A percentile compares a stretch with the other conserved stretches of the same genome.
These are phyloP conservation scores for Aphidoletes aphidimyza DNA, from an alignment of 2,888 invertebrate species.

Conservation along the genomic window DNA sequence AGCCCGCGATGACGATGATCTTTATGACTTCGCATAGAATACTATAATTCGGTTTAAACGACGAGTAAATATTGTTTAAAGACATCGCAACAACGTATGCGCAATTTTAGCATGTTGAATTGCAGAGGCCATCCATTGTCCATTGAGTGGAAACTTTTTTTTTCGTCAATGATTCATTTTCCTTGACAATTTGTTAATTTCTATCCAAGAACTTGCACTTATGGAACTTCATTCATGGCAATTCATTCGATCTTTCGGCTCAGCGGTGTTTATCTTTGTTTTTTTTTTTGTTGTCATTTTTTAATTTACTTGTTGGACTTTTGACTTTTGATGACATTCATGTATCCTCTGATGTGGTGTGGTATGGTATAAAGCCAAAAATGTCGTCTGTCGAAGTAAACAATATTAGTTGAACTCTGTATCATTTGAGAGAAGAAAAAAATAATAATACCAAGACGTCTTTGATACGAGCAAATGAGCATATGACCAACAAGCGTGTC, in stretches of 20 bases:
- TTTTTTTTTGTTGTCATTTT: too few species aligned
- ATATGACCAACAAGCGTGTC: neutral
- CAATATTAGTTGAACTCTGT: constrained; percentile 20
- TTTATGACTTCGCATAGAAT: constrained; percentile 45
- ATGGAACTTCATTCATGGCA: constrained; percentile 9
- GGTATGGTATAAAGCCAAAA: too few species aligned
- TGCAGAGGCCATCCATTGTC: neutral
- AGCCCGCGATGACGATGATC: neutral
- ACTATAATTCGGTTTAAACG: neutral
- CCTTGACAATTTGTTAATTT: constrained; percentile 44
- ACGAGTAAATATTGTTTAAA: too few species aligned
- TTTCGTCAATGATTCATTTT: constrained; percentile 40
- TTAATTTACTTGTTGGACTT: too few species aligned
- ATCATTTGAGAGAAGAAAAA: neutral
- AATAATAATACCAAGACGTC: too few species aligned
- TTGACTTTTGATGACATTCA: too few species aligned
- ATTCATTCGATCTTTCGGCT: neutral
- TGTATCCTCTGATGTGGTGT: too few species aligned
- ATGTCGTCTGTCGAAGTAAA: too few species aligned
- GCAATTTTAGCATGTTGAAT: neutral
- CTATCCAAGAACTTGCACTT: constrained; percentile 24
- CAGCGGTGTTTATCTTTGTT: too few species aligned
- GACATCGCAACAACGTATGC: neutral
- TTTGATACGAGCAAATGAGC: constrained; percentile 16
- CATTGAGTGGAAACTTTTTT: constrained; percentile 21